Percentiles rank a stretch among this genome's conserved stretches.
These are phyloP conservation scores for Euura saliciscinereae DNA, from an alignment of 1,140 invertebrate species.

Conservation along the genomic window DNA sequence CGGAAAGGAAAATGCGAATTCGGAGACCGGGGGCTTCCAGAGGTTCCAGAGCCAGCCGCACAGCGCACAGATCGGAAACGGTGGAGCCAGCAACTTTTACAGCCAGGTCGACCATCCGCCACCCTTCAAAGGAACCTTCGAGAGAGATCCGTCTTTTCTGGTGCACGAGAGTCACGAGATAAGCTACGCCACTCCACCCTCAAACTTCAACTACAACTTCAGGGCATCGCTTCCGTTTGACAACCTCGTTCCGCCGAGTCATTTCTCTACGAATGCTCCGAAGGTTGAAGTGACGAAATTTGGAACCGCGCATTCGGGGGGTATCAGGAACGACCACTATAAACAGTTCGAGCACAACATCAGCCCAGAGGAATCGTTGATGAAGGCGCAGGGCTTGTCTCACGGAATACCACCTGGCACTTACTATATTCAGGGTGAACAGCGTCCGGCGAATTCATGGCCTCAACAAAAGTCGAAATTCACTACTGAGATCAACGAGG, in stretches of 20 bases:
- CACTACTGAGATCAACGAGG: conserved; percentile 51
- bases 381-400: conserved; percentile 7
- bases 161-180: conserved; percentile 53
- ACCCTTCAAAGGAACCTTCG: conserved; percentile 42
- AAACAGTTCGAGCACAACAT: conserved; percentile 19
- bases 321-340: conserved; percentile 3
- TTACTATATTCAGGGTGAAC: conserved; percentile 47
- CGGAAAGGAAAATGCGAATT: conserved; percentile 30
- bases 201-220: conserved; percentile 38
- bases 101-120: conserved; percentile 44
- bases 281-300: conserved; percentile 38
- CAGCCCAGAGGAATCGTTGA: not conserved
- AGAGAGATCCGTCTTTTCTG: conserved; percentile 48
- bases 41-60: conserved; percentile 27
- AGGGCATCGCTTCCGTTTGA: conserved; percentile 44
- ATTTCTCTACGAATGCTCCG: conserved; percentile 19
- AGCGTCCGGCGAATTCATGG: conserved; percentile 27
- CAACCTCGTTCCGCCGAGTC: conserved; percentile 38
- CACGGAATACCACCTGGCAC: conserved; percentile 24
- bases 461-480: conserved; percentile 37
- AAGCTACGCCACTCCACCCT: conserved; percentile 39
- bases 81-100: conserved; percentile 39
- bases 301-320: not conserved
- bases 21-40: conserved; percentile 23
- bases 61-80: conserved; percentile 21